Conservation (phyloP, 2,113 vertebrate species). For the Bos taurus region ARS-UCD2.0 NC_037337.1:17431001-17431500, state of each 20-base stretch:
- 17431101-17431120: not conserved
- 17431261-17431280: not conserved
- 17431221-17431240: not conserved
- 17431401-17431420: not conserved
- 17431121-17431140: not conserved
- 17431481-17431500: not conserved
- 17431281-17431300: conserved; percentile 36
- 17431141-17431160: fast-evolving
- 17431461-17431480: not conserved
- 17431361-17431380: not conserved
- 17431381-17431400: not conserved
- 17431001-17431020: not conserved
- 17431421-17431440: not conserved
- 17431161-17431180: not conserved
- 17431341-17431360: not conserved
- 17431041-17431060: not conserved
- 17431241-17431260: conserved; percentile 23
- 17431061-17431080: not conserved
- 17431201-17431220: not conserved
- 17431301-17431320: not conserved
- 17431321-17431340: not conserved
- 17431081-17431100: not conserved
- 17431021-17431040: not conserved
- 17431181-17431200: too few species aligned
- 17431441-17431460: fast-evolving